A percentile compares a stretch with the other conserved stretches of the same genome.
Evolutionary conservation across 2,797 vertebrate species (phyloP).

Genomic region (Malacoctenus gilli): DNA sequence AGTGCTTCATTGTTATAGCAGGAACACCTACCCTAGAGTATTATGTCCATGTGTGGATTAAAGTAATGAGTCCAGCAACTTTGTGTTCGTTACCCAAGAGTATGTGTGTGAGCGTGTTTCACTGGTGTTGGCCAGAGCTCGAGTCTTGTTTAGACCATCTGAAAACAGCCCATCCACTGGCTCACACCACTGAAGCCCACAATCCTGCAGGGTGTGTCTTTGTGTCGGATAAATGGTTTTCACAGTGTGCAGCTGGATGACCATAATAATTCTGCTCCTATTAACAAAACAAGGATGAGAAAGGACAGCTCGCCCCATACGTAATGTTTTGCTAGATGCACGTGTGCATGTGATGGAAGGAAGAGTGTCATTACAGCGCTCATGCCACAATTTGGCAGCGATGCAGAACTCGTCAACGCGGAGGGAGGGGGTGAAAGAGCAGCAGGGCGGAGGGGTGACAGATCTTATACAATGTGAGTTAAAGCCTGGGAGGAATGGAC

Average conservation of each 20-base stretch:
- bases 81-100: not conserved
- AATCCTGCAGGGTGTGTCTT: conserved; percentile 29
- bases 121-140: conserved; percentile 42
- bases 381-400: conserved; percentile 47
- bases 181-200: conserved; percentile 32
- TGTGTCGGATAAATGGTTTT: conserved; percentile 19
- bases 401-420: conserved; percentile 33
- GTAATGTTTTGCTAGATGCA: conserved; percentile 32
- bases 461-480: conserved; percentile 48
- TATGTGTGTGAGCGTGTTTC: conserved; percentile 6
- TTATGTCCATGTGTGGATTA: conserved; percentile 41
- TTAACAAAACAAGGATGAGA: conserved; percentile 31
- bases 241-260: conserved; percentile 28
- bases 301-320: conserved; percentile 26
- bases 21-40: conserved; percentile 18
- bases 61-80: conserved; percentile 43
- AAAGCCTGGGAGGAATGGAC: conserved; percentile 51
- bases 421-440: not conserved
- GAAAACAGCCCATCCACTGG: conserved; percentile 43
- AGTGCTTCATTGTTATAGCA: conserved; percentile 30
- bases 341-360: conserved; percentile 47
- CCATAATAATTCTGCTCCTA: conserved; percentile 18
- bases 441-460: conserved; percentile 26
- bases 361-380: conserved; percentile 60
- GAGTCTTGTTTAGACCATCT: conserved; percentile 59